phyloP scores from a whole-genome alignment of 2,888 invertebrate species.

The Drosophila sordidula region DNA sequence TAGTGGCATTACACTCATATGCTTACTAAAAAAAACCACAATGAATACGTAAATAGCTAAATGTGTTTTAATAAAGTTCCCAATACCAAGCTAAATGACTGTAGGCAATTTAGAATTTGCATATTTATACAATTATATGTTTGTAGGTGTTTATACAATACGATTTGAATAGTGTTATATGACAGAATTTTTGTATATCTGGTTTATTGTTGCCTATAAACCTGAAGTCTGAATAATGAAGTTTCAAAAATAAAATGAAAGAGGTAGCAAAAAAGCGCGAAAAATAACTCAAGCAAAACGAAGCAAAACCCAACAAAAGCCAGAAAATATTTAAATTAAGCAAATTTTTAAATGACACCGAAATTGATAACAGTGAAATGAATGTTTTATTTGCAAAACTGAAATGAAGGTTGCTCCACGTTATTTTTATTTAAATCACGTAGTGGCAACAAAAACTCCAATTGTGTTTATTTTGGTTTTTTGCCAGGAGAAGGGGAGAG shows the following conservation, averaged over 20 bases:
- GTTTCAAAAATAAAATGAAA: constrained; percentile 3
- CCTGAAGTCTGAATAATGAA: constrained; percentile 22
- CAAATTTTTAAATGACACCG: constrained; percentile 3
- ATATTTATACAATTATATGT: constrained; percentile 18
- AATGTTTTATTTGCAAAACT: constrained; percentile 27
- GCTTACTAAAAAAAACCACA: background rate
- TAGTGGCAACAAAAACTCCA: constrained; percentile 22
- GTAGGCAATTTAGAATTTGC: constrained; percentile 13
- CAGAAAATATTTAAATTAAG: constrained; percentile 9
- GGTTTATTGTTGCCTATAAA: constrained; percentile 1
- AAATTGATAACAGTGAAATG: constrained; percentile 22
- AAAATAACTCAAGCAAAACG: constrained; percentile 17
- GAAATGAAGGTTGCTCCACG: constrained; percentile 28
- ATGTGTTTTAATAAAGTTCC: constrained; percentile 16
- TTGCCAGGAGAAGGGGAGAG: background rate
- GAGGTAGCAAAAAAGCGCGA: constrained; percentile 8
- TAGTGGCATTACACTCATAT: background rate
- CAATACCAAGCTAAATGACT: background rate
- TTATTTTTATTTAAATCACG: constrained; percentile 46
- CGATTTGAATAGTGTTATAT: constrained; percentile 3
- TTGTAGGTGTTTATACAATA: constrained; percentile 6
- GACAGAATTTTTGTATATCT: too few relatives aligned
- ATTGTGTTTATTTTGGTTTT: constrained; percentile 3
- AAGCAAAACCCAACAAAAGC: constrained; percentile 8
- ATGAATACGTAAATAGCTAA: background rate